These are phyloP conservation scores for Galagoides demidoff DNA, from an alignment of 2,797 vertebrate species.

Conservation along the genomic window DNA sequence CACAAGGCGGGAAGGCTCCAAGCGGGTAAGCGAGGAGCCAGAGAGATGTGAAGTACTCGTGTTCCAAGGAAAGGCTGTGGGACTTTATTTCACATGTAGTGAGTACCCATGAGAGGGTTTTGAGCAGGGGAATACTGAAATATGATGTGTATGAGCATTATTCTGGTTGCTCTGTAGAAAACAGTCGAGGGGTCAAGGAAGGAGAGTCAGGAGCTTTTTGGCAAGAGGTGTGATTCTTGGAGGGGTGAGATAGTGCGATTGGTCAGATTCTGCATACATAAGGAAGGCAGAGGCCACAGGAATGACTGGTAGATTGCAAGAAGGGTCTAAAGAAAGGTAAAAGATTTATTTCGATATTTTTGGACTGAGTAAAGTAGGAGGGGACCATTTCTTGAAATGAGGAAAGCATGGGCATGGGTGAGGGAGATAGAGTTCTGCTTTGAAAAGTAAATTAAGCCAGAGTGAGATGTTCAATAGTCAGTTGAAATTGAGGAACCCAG, in stretches of 20 bases:
- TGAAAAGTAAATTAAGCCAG: background rate
- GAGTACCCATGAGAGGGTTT: background rate
- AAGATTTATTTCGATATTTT: background rate
- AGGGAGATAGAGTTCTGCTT: background rate
- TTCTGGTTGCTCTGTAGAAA: background rate
- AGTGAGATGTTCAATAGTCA: background rate
- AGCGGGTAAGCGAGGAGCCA: fast-evolving
- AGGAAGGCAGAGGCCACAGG: background rate
- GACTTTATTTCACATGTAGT: background rate
- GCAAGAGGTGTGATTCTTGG: background rate
- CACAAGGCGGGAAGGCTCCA: background rate
- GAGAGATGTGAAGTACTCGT: background rate
- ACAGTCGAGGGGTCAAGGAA: background rate
- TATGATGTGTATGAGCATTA: background rate
- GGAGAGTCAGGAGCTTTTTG: background rate
- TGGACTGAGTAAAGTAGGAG: background rate
- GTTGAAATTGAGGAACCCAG: background rate
- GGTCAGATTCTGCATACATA: background rate
- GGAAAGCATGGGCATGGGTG: background rate
- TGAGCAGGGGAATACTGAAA: background rate
- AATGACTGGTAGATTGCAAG: background rate
- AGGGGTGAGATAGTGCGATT: background rate
- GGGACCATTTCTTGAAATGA: background rate
- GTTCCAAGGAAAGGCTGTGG: background rate
- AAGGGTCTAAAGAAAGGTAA: background rate